Base-by-base conservation (phyloP, 2,113 vertebrate species). In the Podarcis raffonei region DNA sequence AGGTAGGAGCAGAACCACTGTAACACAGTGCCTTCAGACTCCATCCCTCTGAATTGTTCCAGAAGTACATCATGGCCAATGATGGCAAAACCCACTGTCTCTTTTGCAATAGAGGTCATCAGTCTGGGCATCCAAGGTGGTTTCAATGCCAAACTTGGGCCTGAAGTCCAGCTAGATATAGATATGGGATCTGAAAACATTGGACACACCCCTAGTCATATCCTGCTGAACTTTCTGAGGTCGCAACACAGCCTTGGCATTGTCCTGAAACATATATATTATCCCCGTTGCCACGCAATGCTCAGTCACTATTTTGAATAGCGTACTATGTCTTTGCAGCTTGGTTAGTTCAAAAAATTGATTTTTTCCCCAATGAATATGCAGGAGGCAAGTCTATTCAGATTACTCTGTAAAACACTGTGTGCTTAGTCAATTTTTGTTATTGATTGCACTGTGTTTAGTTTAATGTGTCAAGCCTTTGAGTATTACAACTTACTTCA, bases 381-480 rank as follows among this genome's bases (percentile, higher is more conserved):
- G 68, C 81, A 93, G 85, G 89, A 90, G 62, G 32, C 87, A 79
- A 83, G 4, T 89, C 23, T 66, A 76, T 90, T 90, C 91, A 78
- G 37, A 1, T 83, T 88, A 76, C 57, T 88, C 72, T 88, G 57
- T 88, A 76, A 88, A 88, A 88, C 71, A 76, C 80, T 84, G n/a
- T 89, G 69, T 89, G 84, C 86, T 85, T 81, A 79, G 90, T 76
- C 87, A 91, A 86, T 80, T 81, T 88, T 93, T 79, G 77, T 32
- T 85, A 83, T 75, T 91, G 85, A 92, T 84, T 90, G 23, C 32
- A 84, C 68, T 71, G 71, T 77, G 90, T 89, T 90, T 92, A 83
- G 74, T 87, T 11, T 7, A 89, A 62, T 89, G 71, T 88, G 88
- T 86, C 90, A 91, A 87, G 78, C 71, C 83, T 65, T 80, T n/a